A percentile compares a stretch with the other conserved stretches of the same genome.
These are phyloP conservation scores for Mus caroli DNA, from an alignment of 2,797 vertebrate genomes.

Conservation along the genomic window DNA sequence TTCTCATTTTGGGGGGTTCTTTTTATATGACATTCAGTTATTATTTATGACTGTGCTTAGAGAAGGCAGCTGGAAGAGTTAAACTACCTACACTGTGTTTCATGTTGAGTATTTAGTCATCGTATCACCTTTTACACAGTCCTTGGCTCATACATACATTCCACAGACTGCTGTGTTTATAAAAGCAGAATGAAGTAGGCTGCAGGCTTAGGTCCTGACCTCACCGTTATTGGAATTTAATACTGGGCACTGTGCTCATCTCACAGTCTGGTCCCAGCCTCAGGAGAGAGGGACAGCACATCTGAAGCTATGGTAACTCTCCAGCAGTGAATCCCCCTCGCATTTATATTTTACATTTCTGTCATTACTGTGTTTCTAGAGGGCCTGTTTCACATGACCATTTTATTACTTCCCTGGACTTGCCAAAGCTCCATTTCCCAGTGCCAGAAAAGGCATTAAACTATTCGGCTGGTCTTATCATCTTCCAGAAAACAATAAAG, in stretches of 20 bases:
- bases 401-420: slow-evolving; percentile 71
- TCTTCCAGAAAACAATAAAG: slow-evolving; percentile 80
- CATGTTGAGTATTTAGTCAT: slow-evolving; percentile 5
- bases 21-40: slow-evolving; percentile 59
- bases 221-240: slow-evolving; percentile 54
- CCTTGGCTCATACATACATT: slow-evolving; percentile 20
- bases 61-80: slow-evolving; percentile 75
- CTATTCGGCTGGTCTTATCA: slow-evolving; percentile 75
- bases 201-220: background rate
- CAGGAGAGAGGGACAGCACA: background rate
- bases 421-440: slow-evolving; percentile 61
- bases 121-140: slow-evolving; percentile 54
- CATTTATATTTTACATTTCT: slow-evolving; percentile 75
- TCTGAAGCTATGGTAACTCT: slow-evolving; percentile 57
- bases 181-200: slow-evolving; percentile 54
- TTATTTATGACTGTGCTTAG: slow-evolving; percentile 74
- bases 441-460: slow-evolving; percentile 79
- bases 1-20: slow-evolving; percentile 23
- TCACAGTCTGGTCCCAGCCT: background rate
- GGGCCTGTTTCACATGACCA: slow-evolving; percentile 60
- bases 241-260: background rate
- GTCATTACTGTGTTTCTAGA: slow-evolving; percentile 70
- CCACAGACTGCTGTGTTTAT: slow-evolving; percentile 69
- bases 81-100: slow-evolving; percentile 66
- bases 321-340: slow-evolving; percentile 66